These are phyloP conservation scores for Lepidurus packardi DNA, from an alignment of 1,140 invertebrate genomes.

Conservation along the genomic window DNA sequence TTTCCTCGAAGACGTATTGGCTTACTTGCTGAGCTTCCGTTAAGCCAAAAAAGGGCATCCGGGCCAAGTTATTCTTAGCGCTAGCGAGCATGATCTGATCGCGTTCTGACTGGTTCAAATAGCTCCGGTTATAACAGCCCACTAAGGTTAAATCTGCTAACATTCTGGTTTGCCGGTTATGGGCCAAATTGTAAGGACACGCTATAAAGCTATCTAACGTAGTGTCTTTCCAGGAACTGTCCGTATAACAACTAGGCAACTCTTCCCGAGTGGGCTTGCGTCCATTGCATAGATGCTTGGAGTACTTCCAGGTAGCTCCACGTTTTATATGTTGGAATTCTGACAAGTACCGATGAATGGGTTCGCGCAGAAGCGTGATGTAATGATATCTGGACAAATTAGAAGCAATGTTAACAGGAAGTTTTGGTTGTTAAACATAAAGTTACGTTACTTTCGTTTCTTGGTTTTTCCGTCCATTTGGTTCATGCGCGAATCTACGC, in stretches of 20 bases:
- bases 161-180: constrained; percentile 96
- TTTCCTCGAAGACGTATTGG: constrained; percentile 94
- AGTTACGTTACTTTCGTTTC: constrained; percentile 56
- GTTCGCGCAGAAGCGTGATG: constrained; percentile 89
- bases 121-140: constrained; percentile 86
- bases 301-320: constrained; percentile 89
- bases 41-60: constrained; percentile 94
- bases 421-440: not conserved
- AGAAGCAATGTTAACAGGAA: constrained; percentile 24
- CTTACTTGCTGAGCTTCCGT: constrained; percentile 91
- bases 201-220: constrained; percentile 76
- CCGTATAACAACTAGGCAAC: constrained; percentile 70
- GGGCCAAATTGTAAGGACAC: constrained; percentile 87
- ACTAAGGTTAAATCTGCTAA: constrained; percentile 87
- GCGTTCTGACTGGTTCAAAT: constrained; percentile 59
- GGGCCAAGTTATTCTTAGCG: constrained; percentile 88
- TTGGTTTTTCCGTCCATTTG: constrained; percentile 72
- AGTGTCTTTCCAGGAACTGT: constrained; percentile 59
- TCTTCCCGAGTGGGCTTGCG: constrained; percentile 66
- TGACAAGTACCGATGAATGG: constrained; percentile 80
- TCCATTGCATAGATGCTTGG: constrained; percentile 81
- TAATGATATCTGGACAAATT: constrained; percentile 74
- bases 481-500: constrained; percentile 79
- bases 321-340: constrained; percentile 93
- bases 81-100: constrained; percentile 81